Conservation (phyloP, 2,797 vertebrate species). For the Nannoperca obscura region DNA sequence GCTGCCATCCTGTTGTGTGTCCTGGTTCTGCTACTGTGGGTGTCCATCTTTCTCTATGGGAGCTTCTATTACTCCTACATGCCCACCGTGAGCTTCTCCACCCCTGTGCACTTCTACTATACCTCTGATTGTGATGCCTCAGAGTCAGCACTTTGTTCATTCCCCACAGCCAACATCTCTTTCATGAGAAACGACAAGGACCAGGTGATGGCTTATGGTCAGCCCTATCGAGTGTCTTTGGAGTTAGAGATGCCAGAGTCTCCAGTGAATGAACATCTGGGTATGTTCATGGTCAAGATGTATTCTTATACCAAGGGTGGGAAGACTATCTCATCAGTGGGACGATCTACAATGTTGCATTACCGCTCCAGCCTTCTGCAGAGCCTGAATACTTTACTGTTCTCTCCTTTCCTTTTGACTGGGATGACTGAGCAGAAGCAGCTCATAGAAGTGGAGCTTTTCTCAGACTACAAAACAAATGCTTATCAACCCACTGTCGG, state of each 20-base stretch:
- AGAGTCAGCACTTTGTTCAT: slow-evolving; percentile 87
- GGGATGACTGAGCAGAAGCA: slow-evolving; percentile 93
- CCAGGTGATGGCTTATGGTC: slow-evolving; percentile 91
- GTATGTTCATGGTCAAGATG: slow-evolving; percentile 94
- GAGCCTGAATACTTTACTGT: slow-evolving; percentile 87
- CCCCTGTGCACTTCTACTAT: slow-evolving; percentile 91
- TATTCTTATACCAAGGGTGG: slow-evolving; percentile 88
- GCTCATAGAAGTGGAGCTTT: slow-evolving; percentile 90
- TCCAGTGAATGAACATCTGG: slow-evolving; percentile 89
- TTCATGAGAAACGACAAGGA: slow-evolving; percentile 89
- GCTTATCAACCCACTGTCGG: slow-evolving; percentile 89
- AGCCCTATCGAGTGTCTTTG: slow-evolving; percentile 90
- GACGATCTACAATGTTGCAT: slow-evolving; percentile 92
- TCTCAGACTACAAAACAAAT: slow-evolving; percentile 88
- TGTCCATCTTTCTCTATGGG: slow-evolving; percentile 93
- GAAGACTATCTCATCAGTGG: slow-evolving; percentile 82
- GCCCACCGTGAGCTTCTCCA: slow-evolving; percentile 92
- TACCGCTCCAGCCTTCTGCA: slow-evolving; percentile 91
- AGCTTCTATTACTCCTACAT: slow-evolving; percentile 97
- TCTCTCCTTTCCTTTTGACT: slow-evolving; percentile 87
- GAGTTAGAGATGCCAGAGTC: slow-evolving; percentile 93
- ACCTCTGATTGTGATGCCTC: slow-evolving; percentile 86
- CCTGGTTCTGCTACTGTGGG: slow-evolving; percentile 91
- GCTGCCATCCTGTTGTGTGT: slow-evolving; percentile 88
- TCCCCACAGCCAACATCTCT: slow-evolving; percentile 92